Evolutionary conservation across 2,888 invertebrate species (phyloP).

Genomic region (Apeira syringaria): DNA sequence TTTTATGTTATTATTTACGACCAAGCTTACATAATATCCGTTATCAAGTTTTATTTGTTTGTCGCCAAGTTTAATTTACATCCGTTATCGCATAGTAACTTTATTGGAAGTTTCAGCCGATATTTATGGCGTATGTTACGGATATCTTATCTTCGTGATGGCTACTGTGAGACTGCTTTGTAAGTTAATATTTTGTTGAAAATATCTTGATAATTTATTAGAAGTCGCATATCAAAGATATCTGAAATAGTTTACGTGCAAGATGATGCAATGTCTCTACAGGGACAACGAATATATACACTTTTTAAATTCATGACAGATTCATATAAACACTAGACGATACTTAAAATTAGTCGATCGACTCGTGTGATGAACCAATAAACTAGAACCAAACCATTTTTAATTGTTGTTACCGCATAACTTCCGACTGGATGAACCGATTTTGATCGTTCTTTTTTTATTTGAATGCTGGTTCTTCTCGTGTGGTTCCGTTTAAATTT

Average conservation of each 20-base stretch:
- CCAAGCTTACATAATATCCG: constrained; percentile 22
- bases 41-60: constrained; percentile 25
- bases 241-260: constrained; percentile 4
- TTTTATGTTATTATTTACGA: constrained; percentile 7
- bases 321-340: no score
- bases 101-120: constrained; percentile 57
- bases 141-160: constrained; percentile 53
- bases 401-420: no score
- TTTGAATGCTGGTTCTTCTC: no score
- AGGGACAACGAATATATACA: no score
- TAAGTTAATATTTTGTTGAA: constrained; percentile 32
- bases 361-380: no score
- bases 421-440: no score
- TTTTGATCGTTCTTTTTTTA: no score
- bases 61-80: constrained; percentile 22
- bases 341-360: no score
- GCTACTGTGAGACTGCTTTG: constrained; percentile 20
- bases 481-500: no score
- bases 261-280: no score
- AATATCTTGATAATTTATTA: constrained; percentile 18
- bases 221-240: constrained; percentile 8
- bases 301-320: no score
- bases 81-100: constrained; percentile 28
- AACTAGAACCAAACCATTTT: no score
- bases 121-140: constrained; percentile 54